A percentile compares a stretch with the other conserved stretches of the same genome.
phyloP scores from a whole-genome alignment of 2,113 vertebrate species.

The Perognathus longimembris region DNA sequence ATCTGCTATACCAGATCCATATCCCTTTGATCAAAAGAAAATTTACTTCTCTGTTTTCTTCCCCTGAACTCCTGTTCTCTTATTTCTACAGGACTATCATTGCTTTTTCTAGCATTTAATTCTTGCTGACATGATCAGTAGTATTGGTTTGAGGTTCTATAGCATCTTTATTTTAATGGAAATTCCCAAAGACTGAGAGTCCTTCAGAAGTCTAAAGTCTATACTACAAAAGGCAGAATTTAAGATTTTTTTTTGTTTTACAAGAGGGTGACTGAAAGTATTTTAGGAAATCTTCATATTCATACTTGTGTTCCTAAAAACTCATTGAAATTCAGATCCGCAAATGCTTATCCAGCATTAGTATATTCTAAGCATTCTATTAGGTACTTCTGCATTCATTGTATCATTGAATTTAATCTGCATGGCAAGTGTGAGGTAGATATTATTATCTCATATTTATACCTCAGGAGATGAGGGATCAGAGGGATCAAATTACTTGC shows the following conservation, averaged over 20 bases:
- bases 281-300: conserved; percentile 62
- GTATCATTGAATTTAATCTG: conserved; percentile 45
- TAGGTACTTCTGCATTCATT: conserved; percentile 49
- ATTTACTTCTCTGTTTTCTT: not conserved
- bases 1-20: not conserved
- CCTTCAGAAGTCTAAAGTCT: conserved; percentile 15
- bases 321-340: conserved; percentile 63
- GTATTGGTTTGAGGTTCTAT: not conserved
- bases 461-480: conserved; percentile 18
- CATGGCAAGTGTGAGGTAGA: not conserved
- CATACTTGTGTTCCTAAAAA: conserved; percentile 55
- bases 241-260: conserved; percentile 3
- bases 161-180: conserved; percentile 49
- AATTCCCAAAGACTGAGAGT: conserved; percentile 13
- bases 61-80: not conserved
- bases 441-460: conserved; percentile 53
- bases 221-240: not conserved
- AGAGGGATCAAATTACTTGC: not conserved
- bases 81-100: not conserved
- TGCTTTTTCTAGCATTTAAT: not conserved
- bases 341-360: conserved; percentile 31
- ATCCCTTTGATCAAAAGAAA: not conserved
- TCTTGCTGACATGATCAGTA: not conserved
- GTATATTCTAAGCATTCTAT: conserved; percentile 61
- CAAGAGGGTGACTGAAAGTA: conserved; percentile 13